Conservation (phyloP, 2,888 invertebrate genomes). For the Lasioglossum malachurum region DNA sequence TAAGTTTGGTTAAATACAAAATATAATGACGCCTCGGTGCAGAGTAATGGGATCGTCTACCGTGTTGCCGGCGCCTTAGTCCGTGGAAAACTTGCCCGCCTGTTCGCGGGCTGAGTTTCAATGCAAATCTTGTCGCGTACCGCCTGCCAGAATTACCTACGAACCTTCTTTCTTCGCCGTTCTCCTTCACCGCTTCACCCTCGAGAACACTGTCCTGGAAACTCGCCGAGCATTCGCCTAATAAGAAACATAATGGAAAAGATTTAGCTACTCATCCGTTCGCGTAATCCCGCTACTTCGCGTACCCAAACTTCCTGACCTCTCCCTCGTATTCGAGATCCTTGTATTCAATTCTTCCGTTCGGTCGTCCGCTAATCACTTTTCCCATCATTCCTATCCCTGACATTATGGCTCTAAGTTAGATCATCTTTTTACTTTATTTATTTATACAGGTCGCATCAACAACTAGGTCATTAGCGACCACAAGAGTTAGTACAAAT, state of each 20-base stretch:
- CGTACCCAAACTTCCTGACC: neutral
- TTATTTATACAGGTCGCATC: no score
- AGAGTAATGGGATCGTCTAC: conserved; percentile 50
- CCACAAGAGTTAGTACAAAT: no score
- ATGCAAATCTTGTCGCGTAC: conserved; percentile 44
- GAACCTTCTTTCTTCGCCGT: neutral
- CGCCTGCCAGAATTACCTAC: conserved; percentile 25
- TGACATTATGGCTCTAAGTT: no score
- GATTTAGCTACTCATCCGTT: neutral
- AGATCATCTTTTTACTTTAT: no score
- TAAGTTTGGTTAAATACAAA: conserved; percentile 75
- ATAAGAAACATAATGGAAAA: neutral
- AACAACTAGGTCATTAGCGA: no score
- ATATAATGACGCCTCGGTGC: conserved; percentile 69
- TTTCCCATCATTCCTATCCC: no score
- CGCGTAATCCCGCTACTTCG: neutral
- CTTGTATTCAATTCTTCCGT: neutral
- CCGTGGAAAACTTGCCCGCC: conserved; percentile 55
- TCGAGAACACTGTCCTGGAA: neutral
- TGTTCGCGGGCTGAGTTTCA: conserved; percentile 31
- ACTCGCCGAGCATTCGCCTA: conserved; percentile 16
- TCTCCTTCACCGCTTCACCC: neutral
- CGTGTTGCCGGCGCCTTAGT: conserved; percentile 34
- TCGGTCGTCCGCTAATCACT: no score
- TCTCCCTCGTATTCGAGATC: neutral